A percentile compares a stretch with the other conserved stretches of the same genome.
Evolutionary conservation across 2,797 vertebrate genomes (phyloP).

Genomic region (Rhinoraja longicauda): DNA sequence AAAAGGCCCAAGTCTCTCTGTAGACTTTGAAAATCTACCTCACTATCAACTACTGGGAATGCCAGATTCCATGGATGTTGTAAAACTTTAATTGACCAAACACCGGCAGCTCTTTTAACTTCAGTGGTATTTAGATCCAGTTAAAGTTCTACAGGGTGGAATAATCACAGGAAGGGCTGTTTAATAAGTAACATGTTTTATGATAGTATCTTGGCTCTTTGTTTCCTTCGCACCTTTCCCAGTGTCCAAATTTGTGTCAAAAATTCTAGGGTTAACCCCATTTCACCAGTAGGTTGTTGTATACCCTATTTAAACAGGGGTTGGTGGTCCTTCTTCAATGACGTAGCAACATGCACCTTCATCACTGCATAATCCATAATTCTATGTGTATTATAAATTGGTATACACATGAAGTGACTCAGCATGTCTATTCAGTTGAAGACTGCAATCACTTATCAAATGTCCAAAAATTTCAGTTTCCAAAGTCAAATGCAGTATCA

Average conservation of each 20-base stretch:
- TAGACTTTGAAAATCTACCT: too few species aligned
- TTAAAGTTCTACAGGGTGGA: slow-evolving; percentile 4
- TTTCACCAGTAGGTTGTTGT: background rate
- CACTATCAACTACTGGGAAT: too few species aligned
- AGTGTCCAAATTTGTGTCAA: background rate
- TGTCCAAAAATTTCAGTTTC: too few species aligned
- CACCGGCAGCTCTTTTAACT: slow-evolving; percentile 9
- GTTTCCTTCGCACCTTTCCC: background rate
- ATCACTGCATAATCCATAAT: background rate
- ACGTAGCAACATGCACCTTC: background rate
- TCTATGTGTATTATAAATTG: background rate
- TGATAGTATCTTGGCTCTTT: background rate
- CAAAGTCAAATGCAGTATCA: too few species aligned
- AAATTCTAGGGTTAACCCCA: background rate
- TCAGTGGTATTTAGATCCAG: background rate
- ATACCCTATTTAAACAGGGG: background rate
- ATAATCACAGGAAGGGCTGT: slow-evolving; percentile 2
- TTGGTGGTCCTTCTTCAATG: background rate
- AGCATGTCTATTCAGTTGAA: background rate
- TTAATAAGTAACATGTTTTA: background rate
- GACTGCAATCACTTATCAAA: too few species aligned
- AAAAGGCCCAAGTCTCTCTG: too few species aligned
- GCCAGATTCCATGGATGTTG: background rate
- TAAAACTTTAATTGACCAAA: background rate
- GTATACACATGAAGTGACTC: background rate